Evolutionary conservation across 2,888 invertebrate species (phyloP), one percentile per base, ranked within the genome.

Genomic region (Agriotes lineatus): DNA sequence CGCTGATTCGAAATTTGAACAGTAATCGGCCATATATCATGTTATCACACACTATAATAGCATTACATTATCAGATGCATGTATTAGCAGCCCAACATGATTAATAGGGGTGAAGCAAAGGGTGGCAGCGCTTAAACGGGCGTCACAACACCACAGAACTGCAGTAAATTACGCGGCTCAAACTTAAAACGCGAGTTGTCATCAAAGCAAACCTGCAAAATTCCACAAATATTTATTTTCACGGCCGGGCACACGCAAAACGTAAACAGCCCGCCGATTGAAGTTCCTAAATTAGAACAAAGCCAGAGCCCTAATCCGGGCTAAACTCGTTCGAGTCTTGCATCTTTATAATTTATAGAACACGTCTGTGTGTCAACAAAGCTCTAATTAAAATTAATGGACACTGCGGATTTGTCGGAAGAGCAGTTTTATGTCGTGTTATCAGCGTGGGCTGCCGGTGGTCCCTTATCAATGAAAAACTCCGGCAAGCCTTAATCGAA

Each of bases 381-480:
- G 35, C 61, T 68, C 71, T 74, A 74, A 74, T 74, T 74, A 74
- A 74, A 74, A 74, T 74, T 72, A 74, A 74, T 72, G 74, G 68
- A 69, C 63, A 61, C 6, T 3, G 66, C 62, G 68, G 66, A 71
- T 69, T 70, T 64, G 20, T 62, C 58, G 69, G 64, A 70, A 67
- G 61, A 63, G 25, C 33, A 42, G 56, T 66, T 74, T 74, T 72
- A 67, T 65, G 58, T 65, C 18, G 30, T 42, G 19, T 58, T 58
- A 67, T 70, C 66, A 62, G 30, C 35, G 7, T 14, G 30, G 33
- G 33, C 56, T 44, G 48, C 48, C 37, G 50, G 65, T 48, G 50
- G 65, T 50, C 42, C 25, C 61, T 67, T 67, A 66, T 59, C 58
- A 60, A 48, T 52, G 61, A 61, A 52, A 33, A 33, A 16, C 50